Conservation (phyloP, 1,140 invertebrate genomes). For the Lanistes nyassanus region DNA sequence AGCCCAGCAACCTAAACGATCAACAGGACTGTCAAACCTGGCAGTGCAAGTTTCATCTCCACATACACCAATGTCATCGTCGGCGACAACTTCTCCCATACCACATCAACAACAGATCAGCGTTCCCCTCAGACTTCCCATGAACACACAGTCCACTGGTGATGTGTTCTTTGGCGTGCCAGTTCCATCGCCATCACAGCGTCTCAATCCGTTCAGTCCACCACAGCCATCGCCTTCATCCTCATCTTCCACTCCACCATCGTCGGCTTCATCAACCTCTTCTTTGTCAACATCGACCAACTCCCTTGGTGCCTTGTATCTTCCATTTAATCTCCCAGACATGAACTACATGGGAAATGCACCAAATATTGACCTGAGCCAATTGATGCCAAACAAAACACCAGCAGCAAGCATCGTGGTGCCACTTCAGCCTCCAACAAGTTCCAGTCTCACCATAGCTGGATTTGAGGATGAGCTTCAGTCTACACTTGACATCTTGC, state of each 20-base stretch:
- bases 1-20: background rate
- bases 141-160: background rate
- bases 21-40: background rate
- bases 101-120: background rate
- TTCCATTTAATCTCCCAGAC: conserved; percentile 31
- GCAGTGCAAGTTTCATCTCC: conserved; percentile 19
- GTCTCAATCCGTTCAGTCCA: conserved; percentile 14
- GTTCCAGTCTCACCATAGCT: too few relatives aligned
- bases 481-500: conserved; percentile 16
- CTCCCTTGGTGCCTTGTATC: conserved; percentile 8
- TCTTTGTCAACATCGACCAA: background rate
- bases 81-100: conserved; percentile 1
- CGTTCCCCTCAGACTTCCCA: background rate
- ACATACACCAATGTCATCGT: background rate
- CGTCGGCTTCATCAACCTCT: background rate
- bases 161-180: conserved; percentile 22
- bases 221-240: conserved; percentile 18
- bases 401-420: background rate
- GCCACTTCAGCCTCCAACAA: too few relatives aligned
- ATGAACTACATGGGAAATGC: conserved; percentile 41
- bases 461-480: conserved; percentile 12
- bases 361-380: conserved; percentile 37
- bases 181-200: conserved; percentile 9
- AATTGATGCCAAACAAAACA: conserved; percentile 3
- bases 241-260: background rate